Evolutionary conservation across 2,888 invertebrate species (phyloP).

Genomic region (Himalopsyche kuldschensis): DNA sequence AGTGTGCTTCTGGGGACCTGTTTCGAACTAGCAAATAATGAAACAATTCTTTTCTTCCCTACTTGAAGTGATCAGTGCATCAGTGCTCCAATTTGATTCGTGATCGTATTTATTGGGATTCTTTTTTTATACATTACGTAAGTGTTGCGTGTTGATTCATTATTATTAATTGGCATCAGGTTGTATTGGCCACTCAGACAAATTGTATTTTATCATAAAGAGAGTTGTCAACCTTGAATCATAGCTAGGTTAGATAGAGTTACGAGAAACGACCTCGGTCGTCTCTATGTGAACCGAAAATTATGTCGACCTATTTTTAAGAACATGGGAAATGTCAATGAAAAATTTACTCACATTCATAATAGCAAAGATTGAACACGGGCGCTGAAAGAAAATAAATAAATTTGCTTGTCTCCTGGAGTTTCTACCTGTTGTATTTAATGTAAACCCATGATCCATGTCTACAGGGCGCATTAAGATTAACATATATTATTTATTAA

Average conservation of each 20-base stretch:
- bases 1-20: neutral
- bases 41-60: neutral
- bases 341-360: neutral
- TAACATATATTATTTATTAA: no score
- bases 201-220: neutral
- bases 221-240: conserved; percentile 13
- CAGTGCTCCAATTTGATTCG: neutral
- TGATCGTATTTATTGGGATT: conserved; percentile 2
- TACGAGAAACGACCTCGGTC: neutral
- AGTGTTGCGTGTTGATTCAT: neutral
- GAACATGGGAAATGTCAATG: conserved; percentile 6
- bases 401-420: neutral
- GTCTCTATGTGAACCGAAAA: neutral
- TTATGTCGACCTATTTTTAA: conserved; percentile 13
- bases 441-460: no score
- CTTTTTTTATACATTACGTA: conserved; percentile 13
- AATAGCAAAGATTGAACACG: neutral
- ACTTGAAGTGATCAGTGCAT: conserved; percentile 7
- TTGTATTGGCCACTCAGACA: neutral
- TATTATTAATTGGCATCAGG: neutral
- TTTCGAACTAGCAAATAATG: neutral
- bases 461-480: no score
- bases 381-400: neutral
- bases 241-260: conserved; percentile 6
- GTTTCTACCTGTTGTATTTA: no score